Evolutionary conservation across 2,797 vertebrate species (phyloP), one percentile per base, ranked within the genome.

Genomic region (Zenarchopterus dispar): DNA sequence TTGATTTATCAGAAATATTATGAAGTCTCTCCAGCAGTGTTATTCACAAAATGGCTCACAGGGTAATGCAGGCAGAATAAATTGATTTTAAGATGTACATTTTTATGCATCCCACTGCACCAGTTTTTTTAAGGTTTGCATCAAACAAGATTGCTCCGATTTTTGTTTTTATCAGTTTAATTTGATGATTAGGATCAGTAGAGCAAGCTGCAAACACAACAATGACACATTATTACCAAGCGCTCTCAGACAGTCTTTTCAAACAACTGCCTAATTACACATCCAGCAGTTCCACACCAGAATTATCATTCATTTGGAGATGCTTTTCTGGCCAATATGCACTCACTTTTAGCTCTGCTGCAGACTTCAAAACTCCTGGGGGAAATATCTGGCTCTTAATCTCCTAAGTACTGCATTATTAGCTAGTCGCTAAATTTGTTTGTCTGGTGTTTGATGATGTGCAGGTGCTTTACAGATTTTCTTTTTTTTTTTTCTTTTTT

Each of bases 231-330:
- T 60, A 75, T 58, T 62, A 56, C 57, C 42, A 56, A 47, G 60
- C 64, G 28, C 54, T 54, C 70, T 69, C 60, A 61, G 48, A 51
- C 47, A 52, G 50, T 48, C 56, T 51, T 59, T 10, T 50, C 55
- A 67, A 77, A 75, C 62, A 66, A 66, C 42, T 53, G 57, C 53
- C 52, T 75, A 75, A 70, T 70, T 70, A 65, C 62, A 67, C 36
- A 58, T 49, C 22, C 36, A 62, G 58, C 73, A 59, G 42, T 52
- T 51, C 49, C 10, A 43, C 16, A 47, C 21, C 5, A 4, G 23
- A 58, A 62, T 62, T 41, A 60, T 45, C 59, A 46, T 52, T 74
- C 8, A 66, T 69, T 62, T 73, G 46, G 31, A 62, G 60, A 52
- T 1, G 5, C 54, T 45, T 58, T 65, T 66, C 53, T 24, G 45